Conservation (phyloP, 2,888 invertebrate species). For the Pegoplata infirma region DNA sequence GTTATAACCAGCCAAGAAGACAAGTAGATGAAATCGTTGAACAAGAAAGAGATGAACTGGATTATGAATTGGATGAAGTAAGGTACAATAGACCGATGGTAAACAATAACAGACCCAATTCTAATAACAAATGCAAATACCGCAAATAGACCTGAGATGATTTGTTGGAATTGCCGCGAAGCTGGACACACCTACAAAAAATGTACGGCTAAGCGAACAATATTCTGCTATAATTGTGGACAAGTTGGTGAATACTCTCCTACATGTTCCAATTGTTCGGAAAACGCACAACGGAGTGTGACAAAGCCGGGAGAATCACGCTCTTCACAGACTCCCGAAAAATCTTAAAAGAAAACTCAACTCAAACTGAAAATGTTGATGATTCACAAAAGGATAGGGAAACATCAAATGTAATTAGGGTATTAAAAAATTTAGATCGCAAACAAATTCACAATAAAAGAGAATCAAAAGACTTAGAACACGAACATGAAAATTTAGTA, state of each 20-base stretch:
- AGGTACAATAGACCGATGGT: too few species aligned
- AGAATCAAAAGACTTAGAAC: neutral
- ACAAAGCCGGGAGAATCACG: neutral
- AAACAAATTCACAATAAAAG: neutral
- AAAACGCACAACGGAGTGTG: neutral
- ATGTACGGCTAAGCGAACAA: neutral
- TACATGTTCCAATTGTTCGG: neutral
- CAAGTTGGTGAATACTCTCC: neutral
- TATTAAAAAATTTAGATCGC: too few species aligned
- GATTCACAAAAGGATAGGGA: too few species aligned
- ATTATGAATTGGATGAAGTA: too few species aligned
- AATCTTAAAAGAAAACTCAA: neutral
- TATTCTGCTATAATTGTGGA: slow-evolving; percentile 2
- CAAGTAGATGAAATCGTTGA: neutral
- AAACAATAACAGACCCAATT: too few species aligned
- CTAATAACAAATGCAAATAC: too few species aligned
- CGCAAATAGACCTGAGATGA: neutral
- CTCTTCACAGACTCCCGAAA: slow-evolving; percentile 19
- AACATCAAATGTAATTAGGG: too few species aligned
- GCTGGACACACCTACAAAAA: neutral
- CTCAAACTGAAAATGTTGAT: too few species aligned
- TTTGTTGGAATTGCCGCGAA: neutral
- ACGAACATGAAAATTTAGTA: neutral
- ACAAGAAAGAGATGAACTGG: neutral
- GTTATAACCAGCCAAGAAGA: too few species aligned